These are phyloP conservation scores for Ornithoptera alexandrae DNA, from an alignment of 2,888 invertebrate genomes.

Conservation along the genomic window DNA sequence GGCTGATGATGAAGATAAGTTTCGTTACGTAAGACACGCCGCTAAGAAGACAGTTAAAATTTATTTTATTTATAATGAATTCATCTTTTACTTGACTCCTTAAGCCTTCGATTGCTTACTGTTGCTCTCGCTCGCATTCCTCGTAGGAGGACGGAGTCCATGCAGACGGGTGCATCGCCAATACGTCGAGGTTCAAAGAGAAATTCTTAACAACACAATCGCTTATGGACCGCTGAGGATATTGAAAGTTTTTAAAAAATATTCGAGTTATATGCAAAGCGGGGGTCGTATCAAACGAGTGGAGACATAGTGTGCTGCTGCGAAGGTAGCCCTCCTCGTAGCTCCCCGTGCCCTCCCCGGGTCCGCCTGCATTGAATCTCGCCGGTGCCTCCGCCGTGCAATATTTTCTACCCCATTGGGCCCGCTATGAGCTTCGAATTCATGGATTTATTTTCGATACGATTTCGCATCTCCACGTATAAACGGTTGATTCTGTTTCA, in stretches of 20 bases:
- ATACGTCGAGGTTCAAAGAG: no score
- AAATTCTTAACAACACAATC: background rate
- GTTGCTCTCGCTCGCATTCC: no score
- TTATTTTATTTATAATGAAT: no score
- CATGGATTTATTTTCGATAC: conserved; percentile 28
- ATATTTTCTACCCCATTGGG: conserved; percentile 29
- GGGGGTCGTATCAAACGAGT: conserved; percentile 23
- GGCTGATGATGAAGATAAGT: no score
- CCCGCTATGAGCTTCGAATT: conserved; percentile 28
- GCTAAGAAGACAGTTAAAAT: no score
- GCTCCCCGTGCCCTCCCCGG: conserved; percentile 2
- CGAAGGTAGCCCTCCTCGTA: conserved; percentile 11
- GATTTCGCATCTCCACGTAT: conserved; percentile 24
- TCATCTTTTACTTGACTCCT: no score
- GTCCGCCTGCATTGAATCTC: conserved; percentile 29
- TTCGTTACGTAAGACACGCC: no score
- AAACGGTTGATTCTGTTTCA: conserved; percentile 25
- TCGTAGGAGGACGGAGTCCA: no score
- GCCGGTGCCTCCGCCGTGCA: conserved; percentile 24
- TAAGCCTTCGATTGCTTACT: no score
- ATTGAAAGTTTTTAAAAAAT: conserved; percentile 24
- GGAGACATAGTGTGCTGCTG: conserved; percentile 20
- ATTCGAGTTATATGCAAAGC: conserved; percentile 28
- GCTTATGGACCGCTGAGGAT: conserved; percentile 5
- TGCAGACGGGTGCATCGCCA: no score